Conservation (phyloP, 37 sponge, comb jelly and placozoan genomes). For the Geodia barretti region DNA sequence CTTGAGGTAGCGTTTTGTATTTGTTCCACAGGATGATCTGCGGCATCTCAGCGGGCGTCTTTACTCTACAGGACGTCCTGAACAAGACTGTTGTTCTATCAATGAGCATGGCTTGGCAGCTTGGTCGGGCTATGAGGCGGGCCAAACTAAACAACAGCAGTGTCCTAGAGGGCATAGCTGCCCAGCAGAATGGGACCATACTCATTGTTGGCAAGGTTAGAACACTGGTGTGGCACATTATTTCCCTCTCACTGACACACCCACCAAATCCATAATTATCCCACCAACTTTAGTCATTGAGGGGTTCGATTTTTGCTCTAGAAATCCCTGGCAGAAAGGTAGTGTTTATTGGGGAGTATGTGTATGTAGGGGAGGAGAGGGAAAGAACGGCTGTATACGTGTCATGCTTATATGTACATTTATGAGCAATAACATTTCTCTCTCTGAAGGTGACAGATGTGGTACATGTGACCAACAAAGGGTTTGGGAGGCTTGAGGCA, state of each 20-base stretch:
- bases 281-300: too few relatives aligned
- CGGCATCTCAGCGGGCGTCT: conserved; percentile 43
- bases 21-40: conserved; percentile 56
- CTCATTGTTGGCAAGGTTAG: conserved; percentile 79
- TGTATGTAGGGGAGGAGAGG: too few relatives aligned
- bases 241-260: too few relatives aligned
- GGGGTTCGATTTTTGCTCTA: too few relatives aligned
- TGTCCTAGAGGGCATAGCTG: conserved; percentile 44
- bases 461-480: conserved; percentile 29
- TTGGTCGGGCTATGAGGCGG: conserved; percentile 70
- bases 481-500: conserved; percentile 47
- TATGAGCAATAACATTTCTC: too few relatives aligned
- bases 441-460: conserved; percentile 77
- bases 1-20: too few relatives aligned
- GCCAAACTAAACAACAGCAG: conserved; percentile 33
- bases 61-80: conserved; percentile 42
- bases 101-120: conserved; percentile 66
- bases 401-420: too few relatives aligned
- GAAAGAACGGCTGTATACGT: too few relatives aligned
- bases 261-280: too few relatives aligned
- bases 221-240: too few relatives aligned
- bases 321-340: too few relatives aligned
- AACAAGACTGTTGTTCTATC: conserved; percentile 53
- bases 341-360: too few relatives aligned
- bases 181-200: conserved; percentile 53